Evolutionary conservation across 2,113 vertebrate genomes (phyloP).

Genomic region (Onychostoma macrolepis): DNA sequence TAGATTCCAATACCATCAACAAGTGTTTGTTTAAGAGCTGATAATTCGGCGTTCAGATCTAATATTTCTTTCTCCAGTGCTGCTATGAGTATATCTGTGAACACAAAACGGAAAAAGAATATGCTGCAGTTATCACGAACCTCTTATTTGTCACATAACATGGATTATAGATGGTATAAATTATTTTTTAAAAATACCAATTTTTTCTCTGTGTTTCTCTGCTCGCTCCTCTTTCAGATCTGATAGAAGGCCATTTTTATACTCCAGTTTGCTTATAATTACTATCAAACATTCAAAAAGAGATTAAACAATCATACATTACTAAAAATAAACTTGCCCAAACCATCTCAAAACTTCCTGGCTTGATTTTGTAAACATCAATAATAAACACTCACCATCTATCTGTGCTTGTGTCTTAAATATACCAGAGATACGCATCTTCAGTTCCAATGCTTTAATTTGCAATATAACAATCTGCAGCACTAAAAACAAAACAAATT

Average conservation of each 20-base stretch:
- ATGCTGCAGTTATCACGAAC: background rate
- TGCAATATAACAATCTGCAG: constrained; percentile 12
- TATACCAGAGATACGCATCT: background rate
- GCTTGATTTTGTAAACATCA: background rate
- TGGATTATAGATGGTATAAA: background rate
- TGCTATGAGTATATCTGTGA: background rate
- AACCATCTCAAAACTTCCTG: background rate
- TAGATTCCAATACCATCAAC: background rate
- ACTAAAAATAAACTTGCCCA: background rate
- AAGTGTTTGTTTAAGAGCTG: background rate
- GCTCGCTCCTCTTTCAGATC: background rate
- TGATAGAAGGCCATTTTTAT: background rate
- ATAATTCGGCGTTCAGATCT: background rate
- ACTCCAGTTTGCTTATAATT: background rate
- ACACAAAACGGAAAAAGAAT: background rate
- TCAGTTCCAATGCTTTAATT: background rate
- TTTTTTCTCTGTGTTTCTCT: background rate
- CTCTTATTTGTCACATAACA: constrained; percentile 3
- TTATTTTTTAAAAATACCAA: background rate
- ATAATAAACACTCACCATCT: background rate
- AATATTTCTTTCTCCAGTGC: background rate
- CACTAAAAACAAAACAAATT: background rate
- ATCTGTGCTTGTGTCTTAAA: background rate
- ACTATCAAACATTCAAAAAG: background rate
- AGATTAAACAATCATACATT: background rate